Evolutionary conservation across 2,113 vertebrate genomes (phyloP).

Genomic region (Eonycteris spelaea): DNA sequence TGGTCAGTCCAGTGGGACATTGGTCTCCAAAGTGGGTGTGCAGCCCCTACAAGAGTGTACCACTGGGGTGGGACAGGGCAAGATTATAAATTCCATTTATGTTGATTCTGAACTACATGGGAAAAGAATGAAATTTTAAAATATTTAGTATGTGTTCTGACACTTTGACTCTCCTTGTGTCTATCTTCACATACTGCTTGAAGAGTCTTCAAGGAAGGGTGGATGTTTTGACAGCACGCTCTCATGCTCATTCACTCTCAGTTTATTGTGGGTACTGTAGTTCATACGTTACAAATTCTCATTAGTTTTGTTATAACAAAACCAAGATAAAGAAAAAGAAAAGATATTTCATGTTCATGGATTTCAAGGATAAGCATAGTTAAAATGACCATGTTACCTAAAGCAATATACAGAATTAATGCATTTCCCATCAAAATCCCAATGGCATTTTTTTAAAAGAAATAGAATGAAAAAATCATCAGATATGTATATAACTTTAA

Average conservation of each 20-base stretch:
- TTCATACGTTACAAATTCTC: not conserved
- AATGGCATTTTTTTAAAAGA: not conserved
- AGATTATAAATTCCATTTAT: not conserved
- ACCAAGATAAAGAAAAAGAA: too few relatives aligned
- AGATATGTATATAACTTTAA: not conserved
- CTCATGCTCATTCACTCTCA: rapidly evolving
- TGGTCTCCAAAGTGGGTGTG: not conserved
- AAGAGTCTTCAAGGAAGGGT: not conserved
- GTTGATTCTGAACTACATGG: not conserved
- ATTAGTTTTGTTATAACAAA: not conserved
- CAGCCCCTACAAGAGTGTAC: not conserved
- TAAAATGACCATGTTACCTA: not conserved
- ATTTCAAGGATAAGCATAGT: not conserved
- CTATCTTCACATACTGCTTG: not conserved
- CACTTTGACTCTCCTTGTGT: not conserved
- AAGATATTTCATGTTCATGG: not conserved
- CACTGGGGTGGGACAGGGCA: too few relatives aligned
- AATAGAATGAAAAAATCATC: not conserved
- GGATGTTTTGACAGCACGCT: not conserved
- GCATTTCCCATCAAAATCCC: not conserved
- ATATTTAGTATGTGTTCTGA: not conserved
- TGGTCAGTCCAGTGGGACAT: too few relatives aligned
- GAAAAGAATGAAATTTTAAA: not conserved
- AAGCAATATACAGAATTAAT: not conserved
- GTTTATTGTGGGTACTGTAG: not conserved